phyloP scores from a whole-genome alignment of 2,113 vertebrate species.

The Pedionomus torquatus region DNA sequence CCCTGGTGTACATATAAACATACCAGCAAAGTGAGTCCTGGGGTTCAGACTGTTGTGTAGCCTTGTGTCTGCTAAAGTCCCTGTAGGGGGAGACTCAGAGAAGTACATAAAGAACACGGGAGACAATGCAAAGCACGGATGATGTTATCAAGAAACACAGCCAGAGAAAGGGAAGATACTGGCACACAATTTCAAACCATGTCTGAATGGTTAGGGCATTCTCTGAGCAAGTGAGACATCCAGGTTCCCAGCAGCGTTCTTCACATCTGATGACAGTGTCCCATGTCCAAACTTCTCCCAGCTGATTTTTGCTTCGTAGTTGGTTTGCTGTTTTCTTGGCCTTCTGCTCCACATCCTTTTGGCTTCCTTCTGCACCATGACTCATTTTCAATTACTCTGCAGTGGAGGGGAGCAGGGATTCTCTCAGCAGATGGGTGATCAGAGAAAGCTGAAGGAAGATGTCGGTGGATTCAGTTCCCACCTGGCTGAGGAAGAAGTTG shows the following conservation, averaged over 20 bases:
- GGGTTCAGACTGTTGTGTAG: background rate
- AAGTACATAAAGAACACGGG: background rate
- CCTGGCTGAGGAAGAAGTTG: background rate
- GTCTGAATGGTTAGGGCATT: background rate
- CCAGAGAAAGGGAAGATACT: background rate
- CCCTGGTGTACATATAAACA: accelerated
- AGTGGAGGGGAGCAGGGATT: accelerated
- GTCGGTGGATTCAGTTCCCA: background rate
- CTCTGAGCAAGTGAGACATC: background rate
- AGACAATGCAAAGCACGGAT: background rate
- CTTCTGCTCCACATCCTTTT: background rate
- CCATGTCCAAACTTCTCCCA: background rate
- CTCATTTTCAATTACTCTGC: background rate
- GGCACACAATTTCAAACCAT: background rate
- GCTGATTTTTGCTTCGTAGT: background rate
- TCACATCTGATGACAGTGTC: background rate
- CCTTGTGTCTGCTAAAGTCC: background rate
- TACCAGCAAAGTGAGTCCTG: background rate
- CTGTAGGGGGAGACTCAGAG: accelerated
- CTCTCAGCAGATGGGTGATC: background rate
- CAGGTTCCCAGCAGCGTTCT: accelerated
- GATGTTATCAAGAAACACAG: background rate
- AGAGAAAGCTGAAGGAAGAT: background rate
- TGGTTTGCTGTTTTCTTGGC: background rate
- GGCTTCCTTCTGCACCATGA: background rate